These are phyloP conservation scores for Heterochromis multidens DNA, from an alignment of 2,113 vertebrate species.

Conservation along the genomic window DNA sequence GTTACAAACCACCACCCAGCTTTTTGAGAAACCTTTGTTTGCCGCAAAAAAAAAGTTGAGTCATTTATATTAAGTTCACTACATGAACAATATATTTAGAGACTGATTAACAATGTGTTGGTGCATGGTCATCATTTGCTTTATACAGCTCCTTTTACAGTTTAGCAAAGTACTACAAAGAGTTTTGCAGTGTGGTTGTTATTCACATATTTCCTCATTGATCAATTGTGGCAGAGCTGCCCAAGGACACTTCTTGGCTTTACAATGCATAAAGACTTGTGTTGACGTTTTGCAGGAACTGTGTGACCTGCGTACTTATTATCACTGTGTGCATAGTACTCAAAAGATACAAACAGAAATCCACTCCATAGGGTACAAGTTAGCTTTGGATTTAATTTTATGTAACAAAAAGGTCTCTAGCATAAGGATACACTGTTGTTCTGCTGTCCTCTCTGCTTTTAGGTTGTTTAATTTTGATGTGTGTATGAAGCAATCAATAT, in stretches of 20 bases:
- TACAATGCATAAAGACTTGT: background rate
- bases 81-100: background rate
- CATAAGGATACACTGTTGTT: background rate
- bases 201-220: background rate
- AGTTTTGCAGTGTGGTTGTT: background rate
- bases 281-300: background rate
- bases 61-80: background rate
- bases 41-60: background rate
- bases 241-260: background rate
- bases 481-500: background rate
- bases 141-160: background rate
- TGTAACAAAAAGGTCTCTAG: background rate
- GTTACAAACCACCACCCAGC: too few relatives aligned
- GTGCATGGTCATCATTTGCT: background rate
- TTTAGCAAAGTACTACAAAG: background rate
- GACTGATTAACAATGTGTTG: background rate
- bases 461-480: background rate
- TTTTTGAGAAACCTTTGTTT: too few relatives aligned
- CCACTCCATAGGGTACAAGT: background rate
- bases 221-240: background rate
- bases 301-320: background rate
- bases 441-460: background rate
- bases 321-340: background rate
- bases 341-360: background rate
- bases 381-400: background rate